Conservation (phyloP, 2,888 invertebrate species). For the Nymphalis urticae region DNA sequence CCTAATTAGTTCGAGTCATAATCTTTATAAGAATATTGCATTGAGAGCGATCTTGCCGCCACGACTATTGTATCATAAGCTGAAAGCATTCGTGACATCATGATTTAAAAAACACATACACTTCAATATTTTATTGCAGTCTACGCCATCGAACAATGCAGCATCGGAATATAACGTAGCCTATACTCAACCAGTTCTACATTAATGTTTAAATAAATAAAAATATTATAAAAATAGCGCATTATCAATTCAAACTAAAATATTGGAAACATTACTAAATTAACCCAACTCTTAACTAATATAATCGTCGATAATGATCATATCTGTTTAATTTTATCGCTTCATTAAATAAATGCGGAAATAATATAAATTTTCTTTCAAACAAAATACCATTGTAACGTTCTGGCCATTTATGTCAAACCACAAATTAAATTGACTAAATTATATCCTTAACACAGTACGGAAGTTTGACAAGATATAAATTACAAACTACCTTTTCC, state of each 20-base stretch:
- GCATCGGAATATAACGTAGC: conserved; percentile 15
- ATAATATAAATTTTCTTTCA: too few relatives aligned
- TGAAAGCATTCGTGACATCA: conserved; percentile 72
- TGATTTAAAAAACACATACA: conserved; percentile 43
- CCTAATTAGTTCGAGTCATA: conserved; percentile 47
- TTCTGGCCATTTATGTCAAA: neutral
- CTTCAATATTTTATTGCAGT: neutral
- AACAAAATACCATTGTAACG: too few relatives aligned
- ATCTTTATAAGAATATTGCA: conserved; percentile 37
- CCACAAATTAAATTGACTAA: neutral
- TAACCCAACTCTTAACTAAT: too few relatives aligned
- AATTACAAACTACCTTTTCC: conserved; percentile 61
- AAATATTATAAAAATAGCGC: conserved; percentile 71
- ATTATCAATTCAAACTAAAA: conserved; percentile 46
- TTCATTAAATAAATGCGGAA: too few relatives aligned
- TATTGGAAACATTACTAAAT: too few relatives aligned
- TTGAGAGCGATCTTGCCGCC: conserved; percentile 63
- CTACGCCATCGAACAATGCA: neutral
- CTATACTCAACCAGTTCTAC: too few relatives aligned
- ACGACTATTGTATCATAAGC: conserved; percentile 71
- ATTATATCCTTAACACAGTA: conserved; percentile 43
- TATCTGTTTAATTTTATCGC: too few relatives aligned
- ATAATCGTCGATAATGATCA: too few relatives aligned
- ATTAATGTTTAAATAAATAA: conserved; percentile 51
- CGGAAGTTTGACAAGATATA: conserved; percentile 66